Evolutionary conservation across 2,113 vertebrate genomes (phyloP), one percentile per base, ranked within the genome.

Genomic region (Tinamus guttatus): DNA sequence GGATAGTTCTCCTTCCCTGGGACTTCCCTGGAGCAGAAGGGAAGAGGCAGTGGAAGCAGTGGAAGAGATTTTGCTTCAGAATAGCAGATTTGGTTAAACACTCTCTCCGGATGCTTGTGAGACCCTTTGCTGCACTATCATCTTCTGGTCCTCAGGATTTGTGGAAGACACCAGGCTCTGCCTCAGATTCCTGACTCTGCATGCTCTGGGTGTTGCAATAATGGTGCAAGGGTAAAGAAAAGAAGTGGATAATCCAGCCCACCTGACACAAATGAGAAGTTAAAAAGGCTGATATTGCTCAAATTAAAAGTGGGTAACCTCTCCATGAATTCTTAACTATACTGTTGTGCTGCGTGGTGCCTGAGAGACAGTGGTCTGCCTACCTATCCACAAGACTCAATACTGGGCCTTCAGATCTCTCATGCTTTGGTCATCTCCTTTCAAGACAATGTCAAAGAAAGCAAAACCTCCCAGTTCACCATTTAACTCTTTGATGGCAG

Each of bases 101-200:
- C 12, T 27, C 3, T n/a, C 69, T 45, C 32, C 17, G 62, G 5
- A 11, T 56, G 9, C 45, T 54, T 21, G 49, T 36, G 15, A 68
- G 13, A 45, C 7, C 28, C 18, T 51, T 15, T 41, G 38, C 47
- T 76, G 9, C 41, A 69, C 1, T 1, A 8, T 87, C 5, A 89
- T 5, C 1, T 80, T 13, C 8, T 2, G 0, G 63, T 28, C 43
- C 38, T 65, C 1, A 0, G 1, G 25, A 80, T 8, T 67, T 34
- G 36, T 40, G 51, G 40, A 89, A 81, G 21, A 7, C 58, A 41
- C 22, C 30, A 67, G 60, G 25, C 22, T 36, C 11, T 30, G 41
- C 8, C 11, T 5, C 4, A 1, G 2, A 60, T 77, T 43, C 25
- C 45, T 78, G 13, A 21, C 19, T 80, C 6, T 8, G 9, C 59